Evolutionary conservation across 2,113 vertebrate genomes (phyloP).

Genomic region (Rhadina sibilatrix): DNA sequence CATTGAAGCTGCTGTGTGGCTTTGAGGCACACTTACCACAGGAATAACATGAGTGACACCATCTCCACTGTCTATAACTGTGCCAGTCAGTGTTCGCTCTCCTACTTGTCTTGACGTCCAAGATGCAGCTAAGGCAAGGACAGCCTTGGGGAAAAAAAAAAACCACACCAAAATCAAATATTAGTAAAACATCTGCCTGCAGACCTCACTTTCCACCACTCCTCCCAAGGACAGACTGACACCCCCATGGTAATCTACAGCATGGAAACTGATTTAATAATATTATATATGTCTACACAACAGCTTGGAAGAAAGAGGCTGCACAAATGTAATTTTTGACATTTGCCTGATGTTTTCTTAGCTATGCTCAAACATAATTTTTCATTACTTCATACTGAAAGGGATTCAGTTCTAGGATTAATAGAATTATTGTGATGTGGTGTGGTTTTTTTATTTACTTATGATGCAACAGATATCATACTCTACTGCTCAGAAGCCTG

Average conservation of each 20-base stretch:
- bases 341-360: background rate
- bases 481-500: background rate
- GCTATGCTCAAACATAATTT: background rate
- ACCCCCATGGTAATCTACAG: background rate
- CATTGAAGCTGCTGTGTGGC: background rate
- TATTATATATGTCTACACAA: background rate
- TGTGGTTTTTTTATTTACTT: background rate
- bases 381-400: background rate
- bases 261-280: background rate
- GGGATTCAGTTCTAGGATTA: background rate
- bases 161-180: background rate
- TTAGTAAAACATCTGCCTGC: background rate
- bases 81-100: conserved; percentile 93
- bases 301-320: background rate
- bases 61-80: conserved; percentile 97
- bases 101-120: conserved; percentile 98
- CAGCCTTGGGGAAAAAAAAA: conserved; percentile 78
- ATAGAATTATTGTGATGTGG: background rate
- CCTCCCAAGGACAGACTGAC: background rate
- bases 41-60: conserved; percentile 98
- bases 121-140: conserved; percentile 95
- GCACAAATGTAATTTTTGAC: background rate
- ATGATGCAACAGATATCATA: background rate
- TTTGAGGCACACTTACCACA: conserved; percentile 81
- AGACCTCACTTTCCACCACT: background rate